Conservation (phyloP, 2,888 invertebrate species). For the Tiliacea aurago region DNA sequence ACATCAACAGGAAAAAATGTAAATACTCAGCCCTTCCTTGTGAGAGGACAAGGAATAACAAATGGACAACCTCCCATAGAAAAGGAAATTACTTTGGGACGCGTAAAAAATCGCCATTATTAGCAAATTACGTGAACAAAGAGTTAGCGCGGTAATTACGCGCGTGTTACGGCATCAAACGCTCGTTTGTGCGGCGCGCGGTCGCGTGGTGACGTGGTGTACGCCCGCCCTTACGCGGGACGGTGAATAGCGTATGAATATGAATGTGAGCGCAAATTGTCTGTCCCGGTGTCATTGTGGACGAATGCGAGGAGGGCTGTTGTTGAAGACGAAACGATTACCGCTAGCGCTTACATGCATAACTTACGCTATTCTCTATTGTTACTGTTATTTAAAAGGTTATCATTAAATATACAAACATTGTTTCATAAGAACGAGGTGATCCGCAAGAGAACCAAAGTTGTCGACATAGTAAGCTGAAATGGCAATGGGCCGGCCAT, state of each 20-base stretch:
- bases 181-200: constrained; percentile 56
- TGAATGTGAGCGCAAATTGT: constrained; percentile 61
- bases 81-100: constrained; percentile 61
- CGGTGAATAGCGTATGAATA: constrained; percentile 48
- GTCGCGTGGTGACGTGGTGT: constrained; percentile 25
- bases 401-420: constrained; percentile 19
- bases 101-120: constrained; percentile 65
- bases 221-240: constrained; percentile 13
- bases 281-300: constrained; percentile 45
- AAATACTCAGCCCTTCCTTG: constrained; percentile 41
- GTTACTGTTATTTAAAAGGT: constrained; percentile 9
- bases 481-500: too few relatives aligned
- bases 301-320: constrained; percentile 46
- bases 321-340: constrained; percentile 55
- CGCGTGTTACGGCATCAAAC: constrained; percentile 61
- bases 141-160: constrained; percentile 56
- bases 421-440: not conserved
- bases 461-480: too few relatives aligned
- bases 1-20: constrained; percentile 42
- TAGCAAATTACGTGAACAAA: constrained; percentile 66
- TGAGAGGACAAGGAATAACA: constrained; percentile 54
- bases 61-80: constrained; percentile 53
- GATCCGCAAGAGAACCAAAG: too few relatives aligned
- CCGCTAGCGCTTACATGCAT: constrained; percentile 18
- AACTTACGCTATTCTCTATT: constrained; percentile 7